phyloP scores from a whole-genome alignment of 1,140 invertebrate genomes.

The Pseudomyrmex dendroicus region DNA sequence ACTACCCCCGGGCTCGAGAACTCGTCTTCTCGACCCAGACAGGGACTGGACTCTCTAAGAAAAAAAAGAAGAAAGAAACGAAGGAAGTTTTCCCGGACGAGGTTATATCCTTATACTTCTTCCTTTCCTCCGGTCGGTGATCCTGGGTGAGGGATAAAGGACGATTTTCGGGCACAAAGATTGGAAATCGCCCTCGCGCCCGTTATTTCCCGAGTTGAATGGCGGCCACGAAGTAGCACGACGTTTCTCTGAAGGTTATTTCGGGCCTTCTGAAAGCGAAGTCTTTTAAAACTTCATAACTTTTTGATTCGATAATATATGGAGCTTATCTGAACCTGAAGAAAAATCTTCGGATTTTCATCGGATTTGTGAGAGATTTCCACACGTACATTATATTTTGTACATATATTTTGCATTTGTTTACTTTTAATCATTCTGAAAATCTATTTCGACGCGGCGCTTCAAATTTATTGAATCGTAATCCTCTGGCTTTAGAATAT shows the following conservation, averaged over 20 bases:
- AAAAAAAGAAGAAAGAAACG: not conserved
- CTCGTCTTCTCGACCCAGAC: conserved; percentile 41
- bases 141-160: conserved; percentile 61
- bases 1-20: conserved; percentile 64
- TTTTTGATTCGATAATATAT: not conserved
- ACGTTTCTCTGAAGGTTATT: conserved; percentile 18
- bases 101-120: conserved; percentile 49
- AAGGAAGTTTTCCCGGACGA: conserved; percentile 51
- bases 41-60: not conserved
- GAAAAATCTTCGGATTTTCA: not conserved
- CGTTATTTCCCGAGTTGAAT: conserved; percentile 66
- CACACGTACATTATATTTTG: too few species aligned
- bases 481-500: not conserved
- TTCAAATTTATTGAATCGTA: not conserved
- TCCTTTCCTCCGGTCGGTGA: conserved; percentile 17
- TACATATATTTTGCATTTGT: too few species aligned
- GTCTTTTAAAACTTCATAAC: conserved; percentile 51
- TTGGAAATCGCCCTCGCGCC: conserved; percentile 64
- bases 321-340: conserved; percentile 8
- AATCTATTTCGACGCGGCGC: too few species aligned
- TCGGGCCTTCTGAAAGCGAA: not conserved
- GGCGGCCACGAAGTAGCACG: conserved; percentile 4
- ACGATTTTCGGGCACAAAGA: conserved; percentile 71
- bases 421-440: too few species aligned
- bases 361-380: too few species aligned